phyloP scores from a whole-genome alignment of 2,888 invertebrate genomes.

The Apamea monoglypha region DNA sequence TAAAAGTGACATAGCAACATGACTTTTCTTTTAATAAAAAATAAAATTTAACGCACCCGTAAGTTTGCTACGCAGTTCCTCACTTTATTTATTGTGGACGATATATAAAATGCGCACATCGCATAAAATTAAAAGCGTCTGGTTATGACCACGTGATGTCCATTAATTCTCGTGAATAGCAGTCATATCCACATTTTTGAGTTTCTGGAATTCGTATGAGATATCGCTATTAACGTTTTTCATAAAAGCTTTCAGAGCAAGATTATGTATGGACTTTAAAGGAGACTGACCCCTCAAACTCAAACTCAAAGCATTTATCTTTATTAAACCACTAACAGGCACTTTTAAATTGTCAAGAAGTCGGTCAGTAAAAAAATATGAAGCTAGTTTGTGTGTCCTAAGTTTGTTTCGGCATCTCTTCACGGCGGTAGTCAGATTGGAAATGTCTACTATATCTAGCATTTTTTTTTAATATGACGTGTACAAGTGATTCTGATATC shows the following conservation, averaged over 20 bases:
- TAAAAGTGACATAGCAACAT: conserved; percentile 8
- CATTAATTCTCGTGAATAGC: conserved; percentile 53
- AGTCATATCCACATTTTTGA: conserved; percentile 47
- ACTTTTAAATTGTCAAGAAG: too few species aligned
- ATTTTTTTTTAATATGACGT: not conserved
- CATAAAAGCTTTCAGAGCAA: conserved; percentile 5
- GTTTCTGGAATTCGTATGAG: conserved; percentile 46
- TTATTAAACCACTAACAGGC: too few species aligned
- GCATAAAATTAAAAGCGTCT: conserved; percentile 49
- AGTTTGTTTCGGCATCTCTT: too few species aligned
- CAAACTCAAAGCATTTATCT: too few species aligned
- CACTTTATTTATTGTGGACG: conserved; percentile 46
- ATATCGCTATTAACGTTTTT: conserved; percentile 11
- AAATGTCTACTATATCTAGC: not conserved
- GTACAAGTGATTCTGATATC: not conserved
- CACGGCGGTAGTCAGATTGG: not conserved
- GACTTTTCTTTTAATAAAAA: conserved; percentile 28
- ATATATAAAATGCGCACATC: conserved; percentile 41
- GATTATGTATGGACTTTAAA: not conserved
- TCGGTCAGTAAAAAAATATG: too few species aligned
- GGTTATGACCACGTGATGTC: conserved; percentile 54
- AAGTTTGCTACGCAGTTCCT: conserved; percentile 34
- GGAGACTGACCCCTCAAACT: not conserved
- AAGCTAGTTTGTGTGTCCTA: too few species aligned
- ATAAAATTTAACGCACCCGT: conserved; percentile 21